Conservation (phyloP, 2,888 invertebrate species). For the Leucania comma region DNA sequence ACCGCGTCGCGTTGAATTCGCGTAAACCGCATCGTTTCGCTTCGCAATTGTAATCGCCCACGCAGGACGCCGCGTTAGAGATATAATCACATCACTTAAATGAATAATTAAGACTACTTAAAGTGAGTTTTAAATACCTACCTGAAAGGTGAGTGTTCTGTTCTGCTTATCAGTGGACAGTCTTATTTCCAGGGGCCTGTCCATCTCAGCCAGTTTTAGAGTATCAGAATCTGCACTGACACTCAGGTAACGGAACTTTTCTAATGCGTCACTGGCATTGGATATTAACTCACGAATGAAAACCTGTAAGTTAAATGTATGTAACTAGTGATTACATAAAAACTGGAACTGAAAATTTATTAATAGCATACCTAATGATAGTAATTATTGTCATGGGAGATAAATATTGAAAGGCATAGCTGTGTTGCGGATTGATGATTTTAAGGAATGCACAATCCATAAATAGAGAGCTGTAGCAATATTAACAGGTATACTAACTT, state of each 20-base stretch:
- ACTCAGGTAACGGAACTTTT: constrained; percentile 96
- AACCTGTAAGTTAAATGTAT: constrained; percentile 90
- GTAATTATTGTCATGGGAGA: background rate
- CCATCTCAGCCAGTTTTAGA: constrained; percentile 89
- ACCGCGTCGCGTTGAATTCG: too few relatives aligned
- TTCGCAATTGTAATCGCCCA: too few relatives aligned
- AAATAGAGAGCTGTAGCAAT: background rate
- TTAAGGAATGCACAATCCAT: background rate
- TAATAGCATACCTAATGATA: background rate
- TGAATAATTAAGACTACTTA: too few relatives aligned
- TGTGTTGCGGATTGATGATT: background rate
- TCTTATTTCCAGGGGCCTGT: constrained; percentile 95
- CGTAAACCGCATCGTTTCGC: too few relatives aligned
- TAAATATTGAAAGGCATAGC: background rate
- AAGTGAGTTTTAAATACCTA: constrained; percentile 67
- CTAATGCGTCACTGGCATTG: constrained; percentile 99
- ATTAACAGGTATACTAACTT: constrained; percentile 89
- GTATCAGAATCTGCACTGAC: constrained; percentile 90
- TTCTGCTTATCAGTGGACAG: constrained; percentile 96
- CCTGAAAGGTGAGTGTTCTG: constrained; percentile 96
- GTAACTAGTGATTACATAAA: background rate
- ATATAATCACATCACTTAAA: too few relatives aligned
- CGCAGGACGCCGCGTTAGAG: too few relatives aligned
- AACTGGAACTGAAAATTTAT: background rate
- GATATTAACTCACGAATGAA: constrained; percentile 99